Conservation (phyloP, 2,113 vertebrate species). For the Brachyhypopomus gauderio region DNA sequence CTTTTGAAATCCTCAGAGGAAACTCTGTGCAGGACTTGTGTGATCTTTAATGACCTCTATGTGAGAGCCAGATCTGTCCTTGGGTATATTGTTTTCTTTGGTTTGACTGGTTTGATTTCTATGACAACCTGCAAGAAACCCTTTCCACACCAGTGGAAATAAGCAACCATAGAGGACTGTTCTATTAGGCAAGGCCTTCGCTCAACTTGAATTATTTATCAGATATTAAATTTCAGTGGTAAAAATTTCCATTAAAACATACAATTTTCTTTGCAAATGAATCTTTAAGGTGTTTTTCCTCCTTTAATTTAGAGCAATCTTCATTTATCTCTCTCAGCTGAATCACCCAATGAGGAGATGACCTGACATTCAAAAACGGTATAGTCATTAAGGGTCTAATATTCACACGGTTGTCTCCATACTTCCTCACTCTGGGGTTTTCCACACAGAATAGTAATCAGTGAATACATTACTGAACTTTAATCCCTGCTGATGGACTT, state of each 20-base stretch:
- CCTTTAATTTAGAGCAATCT: constrained; percentile 25
- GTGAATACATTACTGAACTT: constrained; percentile 49
- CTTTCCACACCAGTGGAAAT: not conserved
- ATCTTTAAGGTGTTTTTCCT: not conserved
- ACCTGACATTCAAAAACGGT: constrained; percentile 42
- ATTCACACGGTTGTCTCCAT: constrained; percentile 38
- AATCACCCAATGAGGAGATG: constrained; percentile 21
- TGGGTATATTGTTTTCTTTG: constrained; percentile 14
- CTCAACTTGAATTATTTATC: constrained; percentile 32
- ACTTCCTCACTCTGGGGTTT: constrained; percentile 31
- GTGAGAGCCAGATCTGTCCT: constrained; percentile 16
- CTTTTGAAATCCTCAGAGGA: constrained; percentile 11
- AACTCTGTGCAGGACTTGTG: not conserved
- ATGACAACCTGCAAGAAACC: not conserved
- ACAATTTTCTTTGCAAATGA: constrained; percentile 39
- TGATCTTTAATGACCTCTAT: constrained; percentile 19
- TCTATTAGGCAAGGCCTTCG: not conserved
- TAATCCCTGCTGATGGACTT: constrained; percentile 45
- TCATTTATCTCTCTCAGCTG: constrained; percentile 30
- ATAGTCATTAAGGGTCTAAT: constrained; percentile 46
- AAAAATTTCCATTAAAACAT: constrained; percentile 38
- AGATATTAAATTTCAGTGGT: constrained; percentile 37
- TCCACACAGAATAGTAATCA: constrained; percentile 53
- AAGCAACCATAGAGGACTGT: not conserved
- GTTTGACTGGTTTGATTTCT: constrained; percentile 20